Evolutionary conservation across 2,113 vertebrate genomes (phyloP).

Genomic region (Ptychochromis oligacanthus): DNA sequence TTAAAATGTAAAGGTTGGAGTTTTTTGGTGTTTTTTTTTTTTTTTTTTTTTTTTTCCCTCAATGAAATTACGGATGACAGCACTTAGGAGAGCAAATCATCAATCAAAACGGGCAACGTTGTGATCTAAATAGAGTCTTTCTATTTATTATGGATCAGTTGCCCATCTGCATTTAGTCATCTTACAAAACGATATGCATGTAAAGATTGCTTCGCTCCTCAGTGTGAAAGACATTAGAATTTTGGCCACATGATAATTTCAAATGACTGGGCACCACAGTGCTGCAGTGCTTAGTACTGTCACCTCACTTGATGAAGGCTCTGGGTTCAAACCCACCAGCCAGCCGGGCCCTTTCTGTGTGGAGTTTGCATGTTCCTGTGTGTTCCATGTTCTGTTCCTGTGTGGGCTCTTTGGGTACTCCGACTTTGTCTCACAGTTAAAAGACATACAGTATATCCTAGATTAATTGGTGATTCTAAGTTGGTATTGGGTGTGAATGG

Average conservation of each 20-base stretch:
- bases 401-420: background rate
- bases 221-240: background rate
- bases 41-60: background rate
- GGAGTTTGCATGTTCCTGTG: background rate
- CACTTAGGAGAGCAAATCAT: background rate
- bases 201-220: background rate
- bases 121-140: background rate
- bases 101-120: background rate
- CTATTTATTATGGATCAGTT: background rate
- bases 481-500: too few species aligned
- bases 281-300: background rate
- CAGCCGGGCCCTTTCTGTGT: background rate
- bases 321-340: background rate
- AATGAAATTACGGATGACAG: background rate
- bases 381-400: too few species aligned
- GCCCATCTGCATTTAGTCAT: background rate
- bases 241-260: background rate
- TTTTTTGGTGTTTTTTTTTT: too few species aligned
- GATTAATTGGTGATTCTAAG: background rate
- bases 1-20: too few species aligned
- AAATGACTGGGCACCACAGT: too few species aligned
- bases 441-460: background rate
- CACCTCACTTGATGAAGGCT: background rate
- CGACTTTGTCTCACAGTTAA: background rate
- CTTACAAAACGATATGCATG: background rate